Evolutionary conservation across 2,888 invertebrate genomes (phyloP).

Genomic region (Hirtodrosophila duncani): DNA sequence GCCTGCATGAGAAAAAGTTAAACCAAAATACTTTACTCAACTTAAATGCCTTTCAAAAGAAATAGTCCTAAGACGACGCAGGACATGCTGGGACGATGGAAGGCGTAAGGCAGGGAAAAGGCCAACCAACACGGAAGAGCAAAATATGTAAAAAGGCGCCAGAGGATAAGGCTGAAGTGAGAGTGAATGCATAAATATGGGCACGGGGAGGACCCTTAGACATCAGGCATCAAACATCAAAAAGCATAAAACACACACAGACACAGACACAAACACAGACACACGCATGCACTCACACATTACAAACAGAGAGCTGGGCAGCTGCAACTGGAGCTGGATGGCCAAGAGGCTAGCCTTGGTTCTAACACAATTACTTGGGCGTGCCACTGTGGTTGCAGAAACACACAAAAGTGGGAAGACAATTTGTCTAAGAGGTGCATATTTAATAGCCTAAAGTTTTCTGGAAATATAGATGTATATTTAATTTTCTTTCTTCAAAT

Average conservation of each 20-base stretch:
- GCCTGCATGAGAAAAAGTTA: constrained; percentile 49
- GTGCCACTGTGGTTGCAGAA: constrained; percentile 5
- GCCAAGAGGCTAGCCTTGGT: constrained; percentile 28
- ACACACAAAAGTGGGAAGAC: constrained; percentile 7
- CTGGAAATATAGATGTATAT: too few species aligned
- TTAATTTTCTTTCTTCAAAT: too few species aligned
- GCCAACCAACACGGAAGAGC: constrained; percentile 23
- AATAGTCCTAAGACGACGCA: constrained; percentile 25
- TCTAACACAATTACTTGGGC: constrained; percentile 61
- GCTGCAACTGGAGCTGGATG: constrained; percentile 24
- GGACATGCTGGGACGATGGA: constrained; percentile 1
- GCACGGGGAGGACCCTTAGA: not conserved
- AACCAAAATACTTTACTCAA: constrained; percentile 50
- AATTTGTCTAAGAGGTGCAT: too few species aligned
- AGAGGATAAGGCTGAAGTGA: not conserved
- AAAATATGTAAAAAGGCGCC: constrained; percentile 37
- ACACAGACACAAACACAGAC: too few species aligned
- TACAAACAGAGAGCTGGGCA: constrained; percentile 2
- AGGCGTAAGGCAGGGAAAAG: constrained; percentile 32
- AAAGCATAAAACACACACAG: constrained; percentile 3
- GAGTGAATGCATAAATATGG: constrained; percentile 1
- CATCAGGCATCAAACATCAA: not conserved
- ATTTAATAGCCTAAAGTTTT: too few species aligned
- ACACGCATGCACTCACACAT: constrained; percentile 6
- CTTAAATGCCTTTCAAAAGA: constrained; percentile 47